These are phyloP conservation scores for Callyntrura guangdongensis DNA, from an alignment of 2,888 invertebrate genomes.

Conservation along the genomic window DNA sequence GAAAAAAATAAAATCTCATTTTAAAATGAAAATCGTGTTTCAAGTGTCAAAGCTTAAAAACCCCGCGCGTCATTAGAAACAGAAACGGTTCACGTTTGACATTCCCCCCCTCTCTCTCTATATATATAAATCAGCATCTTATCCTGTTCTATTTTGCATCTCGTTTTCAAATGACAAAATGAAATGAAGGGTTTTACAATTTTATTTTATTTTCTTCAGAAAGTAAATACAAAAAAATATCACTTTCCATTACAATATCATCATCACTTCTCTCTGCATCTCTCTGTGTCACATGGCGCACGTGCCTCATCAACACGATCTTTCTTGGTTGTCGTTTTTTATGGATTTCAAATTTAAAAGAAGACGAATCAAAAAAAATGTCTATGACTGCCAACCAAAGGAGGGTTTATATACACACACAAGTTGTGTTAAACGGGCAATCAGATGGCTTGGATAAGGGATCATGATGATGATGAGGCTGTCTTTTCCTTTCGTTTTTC, in stretches of 20 bases:
- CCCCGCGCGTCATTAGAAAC: slow-evolving; percentile 3
- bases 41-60: slow-evolving; percentile 27
- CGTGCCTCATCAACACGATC: slow-evolving; percentile 53
- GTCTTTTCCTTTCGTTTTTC: slow-evolving; percentile 36
- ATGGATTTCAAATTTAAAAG: slow-evolving; percentile 42
- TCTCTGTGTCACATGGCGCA: slow-evolving; percentile 18
- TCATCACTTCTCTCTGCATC: not conserved
- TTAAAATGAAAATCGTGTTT: slow-evolving; percentile 55
- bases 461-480: too few species aligned
- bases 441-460: not conserved
- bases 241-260: slow-evolving; percentile 37
- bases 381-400: not conserved
- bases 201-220: not conserved
- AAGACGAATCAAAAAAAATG: not conserved
- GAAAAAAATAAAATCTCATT: not conserved
- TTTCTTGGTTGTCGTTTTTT: slow-evolving; percentile 9
- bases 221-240: slow-evolving; percentile 38
- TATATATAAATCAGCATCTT: too few species aligned
- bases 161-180: slow-evolving; percentile 30
- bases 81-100: slow-evolving; percentile 42
- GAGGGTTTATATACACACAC: not conserved
- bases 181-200: slow-evolving; percentile 31
- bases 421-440: not conserved
- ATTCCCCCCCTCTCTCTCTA: not conserved
- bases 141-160: too few species aligned